phyloP scores from a whole-genome alignment of 2,797 vertebrate species.

The Chrysocyon brachyurus region DNA sequence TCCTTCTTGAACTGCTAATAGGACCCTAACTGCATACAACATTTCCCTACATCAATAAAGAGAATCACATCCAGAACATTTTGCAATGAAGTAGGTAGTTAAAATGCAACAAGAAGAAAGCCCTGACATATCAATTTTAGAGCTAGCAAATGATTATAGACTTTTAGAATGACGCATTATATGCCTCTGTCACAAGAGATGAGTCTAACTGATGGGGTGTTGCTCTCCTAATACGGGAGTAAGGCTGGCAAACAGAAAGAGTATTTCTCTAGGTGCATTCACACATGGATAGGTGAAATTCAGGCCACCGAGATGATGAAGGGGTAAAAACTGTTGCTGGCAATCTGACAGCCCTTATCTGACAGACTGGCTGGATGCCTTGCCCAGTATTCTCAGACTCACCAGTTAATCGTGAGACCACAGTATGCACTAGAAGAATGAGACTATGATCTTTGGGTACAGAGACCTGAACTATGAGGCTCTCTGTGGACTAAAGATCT shows the following conservation, averaged over 20 bases:
- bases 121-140: constrained; percentile 24
- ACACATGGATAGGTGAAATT: neutral
- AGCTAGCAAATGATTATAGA: constrained; percentile 7
- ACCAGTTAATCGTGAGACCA: neutral
- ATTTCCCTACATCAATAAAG: constrained; percentile 7
- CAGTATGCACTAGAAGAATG: neutral
- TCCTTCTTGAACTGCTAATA: constrained; percentile 55
- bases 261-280: neutral
- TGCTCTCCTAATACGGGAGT: neutral
- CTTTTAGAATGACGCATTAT: neutral
- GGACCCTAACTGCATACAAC: neutral
- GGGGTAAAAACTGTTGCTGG: neutral
- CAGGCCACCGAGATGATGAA: neutral
- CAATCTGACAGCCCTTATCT: neutral
- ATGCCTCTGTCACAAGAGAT: neutral
- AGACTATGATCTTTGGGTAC: neutral
- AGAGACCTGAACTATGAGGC: neutral
- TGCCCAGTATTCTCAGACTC: neutral
- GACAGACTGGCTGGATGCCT: neutral
- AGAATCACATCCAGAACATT: constrained; percentile 49
- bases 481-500: neutral
- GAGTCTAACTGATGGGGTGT: neutral
- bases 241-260: neutral
- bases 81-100: neutral
- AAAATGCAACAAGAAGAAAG: constrained; percentile 68